phyloP scores from a whole-genome alignment of 2,888 invertebrate genomes.

The Hemithea aestivaria region DNA sequence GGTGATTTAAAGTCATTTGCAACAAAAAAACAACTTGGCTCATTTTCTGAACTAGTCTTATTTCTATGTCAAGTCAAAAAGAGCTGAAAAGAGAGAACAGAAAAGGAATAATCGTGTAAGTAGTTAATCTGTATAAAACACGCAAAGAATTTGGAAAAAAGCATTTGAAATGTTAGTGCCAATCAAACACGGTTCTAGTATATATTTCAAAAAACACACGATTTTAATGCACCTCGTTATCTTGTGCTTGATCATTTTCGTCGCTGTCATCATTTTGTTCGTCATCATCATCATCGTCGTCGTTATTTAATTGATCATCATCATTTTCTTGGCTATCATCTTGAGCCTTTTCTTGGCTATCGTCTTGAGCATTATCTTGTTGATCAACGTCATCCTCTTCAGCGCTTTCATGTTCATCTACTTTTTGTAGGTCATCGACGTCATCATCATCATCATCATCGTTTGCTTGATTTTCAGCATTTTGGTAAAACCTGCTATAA shows the following conservation, averaged over 20 bases:
- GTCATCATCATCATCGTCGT: slow-evolving; percentile 29
- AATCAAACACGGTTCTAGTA: slow-evolving; percentile 36
- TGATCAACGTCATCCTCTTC: slow-evolving; percentile 40
- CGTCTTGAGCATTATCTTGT: slow-evolving; percentile 23
- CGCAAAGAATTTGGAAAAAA: slow-evolving; percentile 31
- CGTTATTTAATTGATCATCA: slow-evolving; percentile 26
- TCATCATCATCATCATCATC: slow-evolving; percentile 35
- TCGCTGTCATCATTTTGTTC: slow-evolving; percentile 34
- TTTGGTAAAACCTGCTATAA: slow-evolving; percentile 36
- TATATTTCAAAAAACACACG: slow-evolving; percentile 36
- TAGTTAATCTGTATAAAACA: background rate
- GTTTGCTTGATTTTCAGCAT: slow-evolving; percentile 28
- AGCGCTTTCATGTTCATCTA: slow-evolving; percentile 39
- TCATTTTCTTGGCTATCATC: slow-evolving; percentile 8
- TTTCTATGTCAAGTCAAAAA: background rate
- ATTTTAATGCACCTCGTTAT: slow-evolving; percentile 46
- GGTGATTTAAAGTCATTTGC: no score
- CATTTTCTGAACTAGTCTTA: slow-evolving; percentile 1
- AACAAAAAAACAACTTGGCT: slow-evolving; percentile 6
- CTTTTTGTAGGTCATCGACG: slow-evolving; percentile 34
- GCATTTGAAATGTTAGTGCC: slow-evolving; percentile 54
- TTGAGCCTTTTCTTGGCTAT: slow-evolving; percentile 10
- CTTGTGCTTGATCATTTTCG: slow-evolving; percentile 28
- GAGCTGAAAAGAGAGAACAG: background rate
- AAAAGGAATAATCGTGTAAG: no score